A percentile compares a stretch with the other conserved stretches of the same genome.
These are phyloP conservation scores for Oligia strigilis DNA, from an alignment of 2,888 invertebrate species.

Conservation along the genomic window DNA sequence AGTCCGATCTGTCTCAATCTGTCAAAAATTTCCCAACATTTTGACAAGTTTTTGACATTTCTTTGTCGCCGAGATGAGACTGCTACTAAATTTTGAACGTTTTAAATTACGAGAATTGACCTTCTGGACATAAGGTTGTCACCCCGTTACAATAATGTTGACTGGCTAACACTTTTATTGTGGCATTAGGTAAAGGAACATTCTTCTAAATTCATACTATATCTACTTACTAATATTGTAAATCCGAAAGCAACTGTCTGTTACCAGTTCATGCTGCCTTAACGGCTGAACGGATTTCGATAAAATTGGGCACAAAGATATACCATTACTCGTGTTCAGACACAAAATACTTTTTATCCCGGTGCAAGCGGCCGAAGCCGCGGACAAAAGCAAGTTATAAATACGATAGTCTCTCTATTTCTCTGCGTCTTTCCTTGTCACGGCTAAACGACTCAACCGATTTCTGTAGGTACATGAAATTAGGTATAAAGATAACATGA, in stretches of 20 bases:
- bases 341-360: not conserved
- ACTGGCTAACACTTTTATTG: not conserved
- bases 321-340: not conserved
- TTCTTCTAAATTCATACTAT: not conserved
- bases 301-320: not conserved
- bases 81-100: too few relatives aligned
- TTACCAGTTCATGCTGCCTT: not conserved
- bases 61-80: too few relatives aligned
- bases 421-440: not conserved
- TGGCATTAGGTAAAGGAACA: not conserved
- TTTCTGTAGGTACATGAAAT: too few relatives aligned
- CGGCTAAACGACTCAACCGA: too few relatives aligned
- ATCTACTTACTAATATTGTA: not conserved
- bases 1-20: too few relatives aligned
- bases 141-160: not conserved
- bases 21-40: too few relatives aligned
- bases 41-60: too few relatives aligned
- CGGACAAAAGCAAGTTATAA: not conserved
- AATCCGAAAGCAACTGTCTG: not conserved
- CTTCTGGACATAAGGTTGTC: too few relatives aligned
- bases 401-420: not conserved
- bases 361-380: not conserved
- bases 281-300: not conserved
- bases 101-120: too few relatives aligned
- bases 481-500: not conserved